Evolutionary conservation across 2,797 vertebrate species (phyloP), one percentile per base, ranked within the genome.

Genomic region (Sylvia borin): DNA sequence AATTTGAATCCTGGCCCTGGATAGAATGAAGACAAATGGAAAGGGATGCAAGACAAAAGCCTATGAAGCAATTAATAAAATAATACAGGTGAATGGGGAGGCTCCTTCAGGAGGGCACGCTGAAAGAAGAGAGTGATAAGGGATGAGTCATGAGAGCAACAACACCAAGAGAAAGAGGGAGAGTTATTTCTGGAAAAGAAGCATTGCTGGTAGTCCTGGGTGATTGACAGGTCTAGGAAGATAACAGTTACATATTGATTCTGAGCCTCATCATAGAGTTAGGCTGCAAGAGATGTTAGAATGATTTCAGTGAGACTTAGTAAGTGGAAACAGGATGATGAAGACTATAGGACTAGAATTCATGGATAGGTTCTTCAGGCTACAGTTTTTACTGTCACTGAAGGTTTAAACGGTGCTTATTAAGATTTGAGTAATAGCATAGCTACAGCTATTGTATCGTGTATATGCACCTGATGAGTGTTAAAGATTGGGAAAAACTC

Each of bases 391-490:
- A 60, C 70, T 79, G 50, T 79, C 48, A 20, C 29, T 88, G 67
- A 54, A 71, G 48, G 14, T 94, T 94, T 85, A 71, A 86, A 61
- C 42, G 61, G 62, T 71, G 67, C 82, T 90, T 84, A 60, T 87
- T 95, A 84, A 81, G 68, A 94, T 95, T 90, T 95, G 80, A 96
- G 70, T 90, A 96, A 86, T 42, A 50, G 22, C n/a, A 3, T 88
- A 92, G 82, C 76, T 86, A 12, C 2, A 3, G 48, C 70, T 92
- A 38, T 93, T 96, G 53, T 87, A 7, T 32, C 80, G 47, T 88
- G 43, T 84, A 3, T 64, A 11, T 70, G 43, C 60, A 70, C 48
- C 57, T 43, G 74, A 76, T 77, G 92, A 88, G 67, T 88, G 64
- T 92, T 86, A 70, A 93, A 93, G 79, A 62, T 92, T 95, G 71